Conservation (phyloP, 2,888 invertebrate species). For the Zelleria hepariella region DNA sequence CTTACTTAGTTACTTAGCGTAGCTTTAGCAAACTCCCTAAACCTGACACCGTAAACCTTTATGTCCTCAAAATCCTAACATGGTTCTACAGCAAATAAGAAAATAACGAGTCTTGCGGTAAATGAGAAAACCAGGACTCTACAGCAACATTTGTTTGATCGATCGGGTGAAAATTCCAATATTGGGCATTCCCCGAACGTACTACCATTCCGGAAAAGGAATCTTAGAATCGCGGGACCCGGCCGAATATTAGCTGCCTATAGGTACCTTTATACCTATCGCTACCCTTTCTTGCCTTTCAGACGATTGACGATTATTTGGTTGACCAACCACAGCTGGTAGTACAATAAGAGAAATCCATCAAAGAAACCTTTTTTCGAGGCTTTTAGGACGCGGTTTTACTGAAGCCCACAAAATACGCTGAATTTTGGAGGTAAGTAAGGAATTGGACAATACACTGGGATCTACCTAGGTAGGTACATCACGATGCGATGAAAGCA, state of each 20-base stretch:
- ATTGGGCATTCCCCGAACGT: constrained; percentile 33
- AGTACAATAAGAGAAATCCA: neutral
- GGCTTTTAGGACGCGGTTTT: neutral
- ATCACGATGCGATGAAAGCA: neutral
- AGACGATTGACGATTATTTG: neutral
- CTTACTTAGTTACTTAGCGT: no score
- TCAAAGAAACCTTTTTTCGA: neutral
- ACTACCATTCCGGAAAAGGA: constrained; percentile 23
- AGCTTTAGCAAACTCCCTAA: neutral
- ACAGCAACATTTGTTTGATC: neutral
- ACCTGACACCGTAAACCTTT: constrained; percentile 1
- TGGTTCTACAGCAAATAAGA: no score
- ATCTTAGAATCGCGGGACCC: constrained; percentile 13
- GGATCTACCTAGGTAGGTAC: neutral
- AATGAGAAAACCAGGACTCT: no score
- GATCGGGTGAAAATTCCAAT: constrained; percentile 34
- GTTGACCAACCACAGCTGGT: neutral
- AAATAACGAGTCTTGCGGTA: no score
- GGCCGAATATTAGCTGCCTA: constrained; percentile 9
- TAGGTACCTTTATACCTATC: neutral
- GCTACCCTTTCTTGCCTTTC: neutral
- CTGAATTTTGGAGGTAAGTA: neutral
- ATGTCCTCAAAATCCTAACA: neutral
- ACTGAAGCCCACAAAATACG: neutral
- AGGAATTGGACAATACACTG: neutral